These are phyloP conservation scores for Nephrotoma guestfalica DNA, from an alignment of 2,888 invertebrate species.

Conservation along the genomic window DNA sequence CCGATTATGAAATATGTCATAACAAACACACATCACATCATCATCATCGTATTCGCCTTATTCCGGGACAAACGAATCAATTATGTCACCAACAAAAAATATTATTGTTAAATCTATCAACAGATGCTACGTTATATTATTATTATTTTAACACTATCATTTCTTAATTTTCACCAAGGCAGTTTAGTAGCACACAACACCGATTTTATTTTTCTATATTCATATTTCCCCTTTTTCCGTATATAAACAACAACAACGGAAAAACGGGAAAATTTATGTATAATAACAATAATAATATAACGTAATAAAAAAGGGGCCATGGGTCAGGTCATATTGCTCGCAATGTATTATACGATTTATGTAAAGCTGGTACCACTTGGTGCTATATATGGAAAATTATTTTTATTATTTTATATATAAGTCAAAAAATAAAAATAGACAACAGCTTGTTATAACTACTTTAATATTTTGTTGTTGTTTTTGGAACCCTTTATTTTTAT, in stretches of 20 bases:
- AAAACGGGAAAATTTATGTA: background rate
- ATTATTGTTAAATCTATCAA: background rate
- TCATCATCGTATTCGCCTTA: background rate
- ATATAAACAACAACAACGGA: background rate
- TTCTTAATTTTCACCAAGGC: background rate
- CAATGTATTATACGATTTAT: background rate
- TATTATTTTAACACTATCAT: background rate
- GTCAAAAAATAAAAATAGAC: constrained; percentile 1
- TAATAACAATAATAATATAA: background rate
- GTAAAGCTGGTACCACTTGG: background rate
- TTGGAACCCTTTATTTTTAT: background rate
- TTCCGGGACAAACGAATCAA: background rate
- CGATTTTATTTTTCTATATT: background rate
- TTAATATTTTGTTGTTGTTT: background rate
- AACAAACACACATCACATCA: background rate
- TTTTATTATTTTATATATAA: constrained; percentile 2
- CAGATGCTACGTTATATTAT: background rate
- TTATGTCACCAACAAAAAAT: background rate
- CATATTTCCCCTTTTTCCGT: background rate
- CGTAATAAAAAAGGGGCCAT: background rate
- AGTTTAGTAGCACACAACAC: background rate
- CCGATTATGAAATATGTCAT: background rate
- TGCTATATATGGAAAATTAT: background rate
- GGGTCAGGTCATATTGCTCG: background rate
- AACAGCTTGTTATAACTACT: constrained; percentile 6